Base-by-base conservation (phyloP, 2,797 vertebrate species). In the Tarsius wallacei region DNA sequence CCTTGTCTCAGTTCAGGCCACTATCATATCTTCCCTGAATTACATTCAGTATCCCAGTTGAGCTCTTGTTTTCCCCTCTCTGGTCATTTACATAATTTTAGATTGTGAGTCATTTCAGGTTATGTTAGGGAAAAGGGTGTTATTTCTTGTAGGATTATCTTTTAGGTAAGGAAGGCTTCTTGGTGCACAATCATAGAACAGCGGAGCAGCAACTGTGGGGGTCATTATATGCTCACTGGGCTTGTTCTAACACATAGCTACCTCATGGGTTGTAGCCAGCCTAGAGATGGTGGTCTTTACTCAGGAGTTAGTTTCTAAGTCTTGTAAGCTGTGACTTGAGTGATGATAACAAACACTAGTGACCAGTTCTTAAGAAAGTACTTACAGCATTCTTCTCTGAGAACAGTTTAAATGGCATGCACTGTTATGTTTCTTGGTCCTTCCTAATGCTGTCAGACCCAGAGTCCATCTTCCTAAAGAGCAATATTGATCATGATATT, bases 251-350 rank as follows among this genome's bases (percentile, higher is more conserved):
- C 6, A 15, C n/a, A 6, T 6, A 26, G 26, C 80, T 16, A 7
- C 59, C 22, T 47, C 81, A 2, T 1, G 47, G 36, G 33, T 28
- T 42, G 42, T 9, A 68, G 15, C 26, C 15, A 61, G 59, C 73
- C 15, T 80, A 9, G 16, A 74, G 33, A 24, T 24, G 10, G 73
- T 51, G 88, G 19, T 66, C 19, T 66, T 77, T 36, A 22, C 47
- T 76, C 91, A 80, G 81, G 33, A 90, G 66, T 66, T 80, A 2
- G 78, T 96, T 94, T 63, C 31, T 31, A 70, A 21, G 19, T 70
- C 66, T 68, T 68, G 8, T 68, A 1, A 8, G 7, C 42, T 81
- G 14, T 13, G 42, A 15, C 63, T 77, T 59, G 42, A 68, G 36
- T 3, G 53, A n/a, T 31, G 28, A 31, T 74, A 78, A 28, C 24